These are phyloP conservation scores for Microtus oregoni DNA, from an alignment of 2,113 vertebrate genomes.

Conservation along the genomic window DNA sequence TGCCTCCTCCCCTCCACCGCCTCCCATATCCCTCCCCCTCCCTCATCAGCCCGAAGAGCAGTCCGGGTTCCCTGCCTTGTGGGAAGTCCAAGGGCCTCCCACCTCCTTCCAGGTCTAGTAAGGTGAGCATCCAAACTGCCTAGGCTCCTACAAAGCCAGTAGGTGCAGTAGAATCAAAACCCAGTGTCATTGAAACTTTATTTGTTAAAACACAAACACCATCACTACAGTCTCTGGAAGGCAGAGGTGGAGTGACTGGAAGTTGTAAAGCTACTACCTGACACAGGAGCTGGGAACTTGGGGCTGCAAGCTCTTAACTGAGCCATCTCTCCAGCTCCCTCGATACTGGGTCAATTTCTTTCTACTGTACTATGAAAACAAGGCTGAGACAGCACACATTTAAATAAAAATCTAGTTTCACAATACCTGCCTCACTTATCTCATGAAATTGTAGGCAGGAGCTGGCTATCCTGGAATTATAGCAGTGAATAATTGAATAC, in stretches of 20 bases:
- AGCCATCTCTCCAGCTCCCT: neutral
- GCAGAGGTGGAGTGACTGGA: neutral
- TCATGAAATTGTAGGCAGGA: conserved; percentile 21
- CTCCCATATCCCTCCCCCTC: no score
- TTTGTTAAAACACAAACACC: no score
- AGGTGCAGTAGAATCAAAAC: no score
- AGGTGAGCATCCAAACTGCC: no score
- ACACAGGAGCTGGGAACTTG: neutral
- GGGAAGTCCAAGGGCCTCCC: no score
- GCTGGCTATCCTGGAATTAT: conserved; percentile 4
- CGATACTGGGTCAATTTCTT: neutral
- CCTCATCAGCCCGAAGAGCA: no score
- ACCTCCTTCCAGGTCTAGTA: no score
- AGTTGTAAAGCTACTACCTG: neutral
- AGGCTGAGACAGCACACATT: conserved; percentile 17
- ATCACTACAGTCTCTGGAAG: neutral
- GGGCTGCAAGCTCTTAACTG: neutral
- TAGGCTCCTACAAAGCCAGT: no score
- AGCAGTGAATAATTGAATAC: neutral
- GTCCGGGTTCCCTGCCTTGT: no score
- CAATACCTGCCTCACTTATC: conserved; percentile 30
- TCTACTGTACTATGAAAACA: conserved; percentile 3
- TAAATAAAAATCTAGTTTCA: conserved; percentile 38
- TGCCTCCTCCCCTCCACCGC: no score
- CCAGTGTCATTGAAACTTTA: no score